phyloP scores from a whole-genome alignment of 23 tunicate species.

The Aplidium turbinatum region DNA sequence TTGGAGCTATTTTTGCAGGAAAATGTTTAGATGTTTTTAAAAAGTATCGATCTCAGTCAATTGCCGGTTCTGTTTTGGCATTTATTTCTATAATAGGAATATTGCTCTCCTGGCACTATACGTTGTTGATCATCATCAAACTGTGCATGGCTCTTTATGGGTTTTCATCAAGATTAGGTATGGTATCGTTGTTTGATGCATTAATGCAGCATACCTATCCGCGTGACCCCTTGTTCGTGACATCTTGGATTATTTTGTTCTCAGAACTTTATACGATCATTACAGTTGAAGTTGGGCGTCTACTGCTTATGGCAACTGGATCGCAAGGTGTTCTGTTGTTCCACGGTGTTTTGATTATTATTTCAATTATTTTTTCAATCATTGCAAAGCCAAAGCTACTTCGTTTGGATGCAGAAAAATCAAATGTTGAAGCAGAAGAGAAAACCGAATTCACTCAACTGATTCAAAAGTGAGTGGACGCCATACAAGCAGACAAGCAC shows the following conservation, averaged over 20 bases:
- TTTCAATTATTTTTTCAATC: conserved; percentile 1
- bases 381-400: not conserved
- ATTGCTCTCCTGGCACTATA: not conserved
- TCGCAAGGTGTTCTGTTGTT: not conserved
- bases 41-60: not conserved
- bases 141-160: conserved; percentile 1
- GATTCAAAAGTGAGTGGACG: no score
- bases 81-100: not conserved
- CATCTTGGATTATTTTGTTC: not conserved
- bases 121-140: not conserved
- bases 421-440: no score
- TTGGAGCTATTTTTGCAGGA: conserved; percentile 8
- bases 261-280: not conserved
- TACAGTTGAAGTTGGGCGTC: not conserved
- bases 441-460: no score
- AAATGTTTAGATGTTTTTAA: not conserved
- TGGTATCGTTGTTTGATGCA: conserved; percentile 12
- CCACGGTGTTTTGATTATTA: not conserved
- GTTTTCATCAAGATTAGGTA: not conserved
- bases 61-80: not conserved
- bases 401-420: not conserved
- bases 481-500: no score
- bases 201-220: conserved; percentile 18
- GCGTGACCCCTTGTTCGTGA: not conserved
- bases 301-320: not conserved